Evolutionary conservation across 2,797 vertebrate species (phyloP), one percentile per base, ranked within the genome.

Genomic region (Heterohyrax brucei): DNA sequence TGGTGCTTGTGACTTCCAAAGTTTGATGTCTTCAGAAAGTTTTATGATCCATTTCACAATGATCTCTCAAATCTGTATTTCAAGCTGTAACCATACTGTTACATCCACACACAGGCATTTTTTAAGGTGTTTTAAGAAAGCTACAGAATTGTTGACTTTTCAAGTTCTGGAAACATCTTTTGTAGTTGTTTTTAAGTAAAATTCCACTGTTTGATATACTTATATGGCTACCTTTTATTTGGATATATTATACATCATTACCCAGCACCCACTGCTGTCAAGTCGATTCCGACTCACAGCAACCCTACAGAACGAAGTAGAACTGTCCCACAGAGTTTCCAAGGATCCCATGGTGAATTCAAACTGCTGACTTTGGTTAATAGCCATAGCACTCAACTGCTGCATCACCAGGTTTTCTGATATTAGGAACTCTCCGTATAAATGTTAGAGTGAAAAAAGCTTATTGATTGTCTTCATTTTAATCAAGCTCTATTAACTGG

Each of bases 401-500:
- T 39, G 39, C 39, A 39, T 39, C 39, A 39, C 39, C 39, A 39
- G 39, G 39, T 39, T 39, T 39, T 39, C 39, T 64, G 26, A 83
- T 94, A 72, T 82, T 78, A 88, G 66, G 22, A 93, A 53, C 39
- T 78, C 86, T 85, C 56, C 72, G 79, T 77, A 91, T 89, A 94
- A 89, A 72, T 76, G 72, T 61, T 77, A 83, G 14, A 59, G 62
- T 77, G 93, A 18, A 91, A 91, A 93, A 96, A 94, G 79, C 89
- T 21, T 95, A 95, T 91, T 91, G 93, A 95, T 73, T 78, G 64
- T 30, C 83, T 92, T 89, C 87, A 79, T 93, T 96, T 97, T 87
- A 89, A 79, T 92, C 89, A 96, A 95, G 79, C 48, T 90, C 95
- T 93, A 85, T 73, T 97, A 95, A 85, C 59, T 73, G 93, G 95